These are phyloP conservation scores for Alexandromys fortis DNA, from an alignment of 2,113 vertebrate species.

Conservation along the genomic window DNA sequence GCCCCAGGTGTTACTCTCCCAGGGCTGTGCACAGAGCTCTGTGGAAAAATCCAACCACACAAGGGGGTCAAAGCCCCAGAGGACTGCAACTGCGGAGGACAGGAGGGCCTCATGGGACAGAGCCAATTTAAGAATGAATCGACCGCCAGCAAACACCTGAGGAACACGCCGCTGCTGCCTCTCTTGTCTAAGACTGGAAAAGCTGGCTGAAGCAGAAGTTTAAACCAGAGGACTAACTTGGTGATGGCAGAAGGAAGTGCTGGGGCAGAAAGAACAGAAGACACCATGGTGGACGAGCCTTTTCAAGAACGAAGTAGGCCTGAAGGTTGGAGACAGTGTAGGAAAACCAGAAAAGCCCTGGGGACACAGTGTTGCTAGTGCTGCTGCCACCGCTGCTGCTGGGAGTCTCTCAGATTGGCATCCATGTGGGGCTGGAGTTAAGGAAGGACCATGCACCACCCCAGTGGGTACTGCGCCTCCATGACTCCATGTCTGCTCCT, in stretches of 20 bases:
- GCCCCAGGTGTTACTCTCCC: neutral
- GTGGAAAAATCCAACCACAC: constrained; percentile 14
- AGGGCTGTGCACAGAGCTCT: neutral
- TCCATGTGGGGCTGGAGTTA: neutral
- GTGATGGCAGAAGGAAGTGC: neutral
- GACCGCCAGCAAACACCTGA: too few relatives aligned
- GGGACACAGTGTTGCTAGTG: neutral
- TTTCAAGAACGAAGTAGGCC: neutral
- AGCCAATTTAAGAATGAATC: neutral
- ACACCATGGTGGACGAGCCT: neutral
- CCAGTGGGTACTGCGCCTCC: neutral
- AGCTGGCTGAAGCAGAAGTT: neutral
- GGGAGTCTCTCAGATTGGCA: neutral
- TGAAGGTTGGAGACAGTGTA: neutral
- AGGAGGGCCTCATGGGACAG: neutral
- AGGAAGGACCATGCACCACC: neutral
- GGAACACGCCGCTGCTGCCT: neutral
- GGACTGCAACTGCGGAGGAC: neutral
- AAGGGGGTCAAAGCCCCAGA: neutral
- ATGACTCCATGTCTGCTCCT: too few relatives aligned
- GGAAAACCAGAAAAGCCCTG: neutral
- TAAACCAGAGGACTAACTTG: neutral
- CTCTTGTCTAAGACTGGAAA: rapidly evolving
- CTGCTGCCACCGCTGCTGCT: rapidly evolving
- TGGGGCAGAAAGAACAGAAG: neutral